phyloP scores from a whole-genome alignment of 2,888 invertebrate genomes.

The Gastrophysa polygoni region DNA sequence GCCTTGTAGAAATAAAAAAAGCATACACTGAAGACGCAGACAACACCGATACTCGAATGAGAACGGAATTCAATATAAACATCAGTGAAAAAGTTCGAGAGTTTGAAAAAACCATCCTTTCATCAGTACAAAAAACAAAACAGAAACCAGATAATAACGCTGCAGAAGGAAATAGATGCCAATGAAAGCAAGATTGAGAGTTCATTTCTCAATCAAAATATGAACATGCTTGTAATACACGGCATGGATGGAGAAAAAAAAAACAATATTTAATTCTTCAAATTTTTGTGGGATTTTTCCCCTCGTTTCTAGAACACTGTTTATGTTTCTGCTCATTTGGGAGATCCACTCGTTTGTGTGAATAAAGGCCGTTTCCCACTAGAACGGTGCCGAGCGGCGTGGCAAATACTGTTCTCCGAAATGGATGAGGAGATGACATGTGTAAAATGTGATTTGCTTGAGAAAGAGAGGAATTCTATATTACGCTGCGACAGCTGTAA shows the following conservation, averaged over 20 bases:
- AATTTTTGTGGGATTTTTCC: background rate
- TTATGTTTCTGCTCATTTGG: too few species aligned
- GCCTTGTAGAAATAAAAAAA: background rate
- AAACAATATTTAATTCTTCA: background rate
- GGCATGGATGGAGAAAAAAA: slow-evolving; percentile 5
- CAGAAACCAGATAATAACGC: slow-evolving; percentile 6
- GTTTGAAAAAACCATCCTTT: slow-evolving; percentile 6
- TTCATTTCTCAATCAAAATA: background rate
- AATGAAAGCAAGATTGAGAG: slow-evolving; percentile 5
- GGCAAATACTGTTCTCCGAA: too few species aligned
- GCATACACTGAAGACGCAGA: slow-evolving; percentile 3
- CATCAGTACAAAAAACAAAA: slow-evolving; percentile 4
- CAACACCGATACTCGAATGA: background rate
- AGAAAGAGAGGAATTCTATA: too few species aligned
- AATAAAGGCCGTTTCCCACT: too few species aligned
- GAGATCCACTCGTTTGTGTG: too few species aligned
- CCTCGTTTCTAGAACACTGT: too few species aligned
- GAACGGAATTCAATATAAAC: too few species aligned
- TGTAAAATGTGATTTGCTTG: too few species aligned
- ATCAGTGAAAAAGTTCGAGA: slow-evolving; percentile 7
- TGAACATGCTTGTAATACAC: slow-evolving; percentile 3
- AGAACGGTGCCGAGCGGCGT: too few species aligned
- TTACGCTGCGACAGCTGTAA: too few species aligned
- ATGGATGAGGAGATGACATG: too few species aligned
- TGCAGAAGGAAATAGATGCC: slow-evolving; percentile 7